phyloP scores from a whole-genome alignment of 2,797 vertebrate genomes.

The Columba guinea region DNA sequence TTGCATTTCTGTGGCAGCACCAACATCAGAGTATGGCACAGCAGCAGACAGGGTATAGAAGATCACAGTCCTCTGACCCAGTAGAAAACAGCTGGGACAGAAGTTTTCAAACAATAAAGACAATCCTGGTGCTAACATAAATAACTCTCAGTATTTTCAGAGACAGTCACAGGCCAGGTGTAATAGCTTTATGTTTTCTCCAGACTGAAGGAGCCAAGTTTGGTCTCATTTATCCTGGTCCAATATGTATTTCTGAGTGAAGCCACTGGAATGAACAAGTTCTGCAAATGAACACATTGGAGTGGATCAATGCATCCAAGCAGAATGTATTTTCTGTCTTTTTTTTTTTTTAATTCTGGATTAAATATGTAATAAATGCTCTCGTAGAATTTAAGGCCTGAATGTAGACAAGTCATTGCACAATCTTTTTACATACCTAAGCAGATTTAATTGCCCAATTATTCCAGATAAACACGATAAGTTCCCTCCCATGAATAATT shows the following conservation, averaged over 20 bases:
- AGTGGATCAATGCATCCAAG: neutral
- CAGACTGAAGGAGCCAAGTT: neutral
- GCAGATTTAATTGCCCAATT: conserved; percentile 64
- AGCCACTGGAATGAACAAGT: neutral
- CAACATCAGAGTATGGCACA: neutral
- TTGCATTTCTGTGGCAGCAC: neutral
- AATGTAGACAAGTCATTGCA: conserved; percentile 45
- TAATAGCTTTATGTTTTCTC: neutral
- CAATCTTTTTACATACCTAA: conserved; percentile 62
- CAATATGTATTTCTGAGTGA: neutral
- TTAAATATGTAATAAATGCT: conserved; percentile 35
- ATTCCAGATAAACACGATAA: conserved; percentile 66
- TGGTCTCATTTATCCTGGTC: neutral
- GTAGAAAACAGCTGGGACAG: neutral
- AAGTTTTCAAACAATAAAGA: neutral
- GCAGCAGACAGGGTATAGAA: neutral
- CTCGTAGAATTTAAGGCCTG: conserved; percentile 14
- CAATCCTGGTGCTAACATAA: neutral
- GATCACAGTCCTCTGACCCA: neutral
- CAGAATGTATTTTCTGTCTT: neutral
- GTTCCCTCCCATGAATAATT: conserved; percentile 51
- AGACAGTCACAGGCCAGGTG: neutral
- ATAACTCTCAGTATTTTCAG: neutral
- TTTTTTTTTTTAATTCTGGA: neutral
- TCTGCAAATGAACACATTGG: neutral